Conservation (phyloP, 2,797 vertebrate species). For the Kryptolebias ocellatus region DNA sequence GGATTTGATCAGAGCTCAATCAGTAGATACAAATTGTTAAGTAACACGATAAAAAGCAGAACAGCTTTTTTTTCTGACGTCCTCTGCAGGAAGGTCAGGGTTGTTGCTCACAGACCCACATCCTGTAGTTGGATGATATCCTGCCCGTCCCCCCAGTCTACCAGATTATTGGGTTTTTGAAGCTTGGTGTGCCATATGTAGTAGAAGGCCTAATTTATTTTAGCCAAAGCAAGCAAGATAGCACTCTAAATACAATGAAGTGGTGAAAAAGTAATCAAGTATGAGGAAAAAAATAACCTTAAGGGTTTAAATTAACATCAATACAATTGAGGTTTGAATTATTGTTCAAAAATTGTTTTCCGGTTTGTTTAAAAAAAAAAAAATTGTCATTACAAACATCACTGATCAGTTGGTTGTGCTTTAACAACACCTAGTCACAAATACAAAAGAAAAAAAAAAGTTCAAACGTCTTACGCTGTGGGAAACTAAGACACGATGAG, state of each 20-base stretch:
- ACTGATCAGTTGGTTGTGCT: too few species aligned
- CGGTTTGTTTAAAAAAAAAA: too few species aligned
- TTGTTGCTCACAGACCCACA: conserved; percentile 22
- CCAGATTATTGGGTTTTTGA: not conserved
- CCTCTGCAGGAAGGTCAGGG: conserved; percentile 14
- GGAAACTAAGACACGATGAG: too few species aligned
- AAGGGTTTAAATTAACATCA: not conserved
- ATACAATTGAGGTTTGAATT: too few species aligned
- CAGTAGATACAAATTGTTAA: not conserved
- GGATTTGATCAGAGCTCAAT: not conserved
- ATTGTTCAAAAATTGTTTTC: too few species aligned
- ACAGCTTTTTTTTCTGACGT: not conserved
- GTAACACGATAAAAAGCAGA: not conserved
- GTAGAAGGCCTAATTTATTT: not conserved
- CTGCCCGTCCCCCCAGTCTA: not conserved
- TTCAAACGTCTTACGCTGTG: too few species aligned
- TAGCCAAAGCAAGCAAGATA: not conserved
- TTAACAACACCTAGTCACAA: too few species aligned
- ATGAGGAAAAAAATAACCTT: too few species aligned
- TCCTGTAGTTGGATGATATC: conserved; percentile 19
- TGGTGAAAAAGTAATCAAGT: not conserved
- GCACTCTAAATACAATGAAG: not conserved
- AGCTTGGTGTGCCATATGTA: too few species aligned
- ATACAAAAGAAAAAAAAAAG: too few species aligned
- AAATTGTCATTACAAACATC: too few species aligned